Evolutionary conservation across 1,140 invertebrate genomes (phyloP).

Genomic region (Drosophila pseudoobscura): DNA sequence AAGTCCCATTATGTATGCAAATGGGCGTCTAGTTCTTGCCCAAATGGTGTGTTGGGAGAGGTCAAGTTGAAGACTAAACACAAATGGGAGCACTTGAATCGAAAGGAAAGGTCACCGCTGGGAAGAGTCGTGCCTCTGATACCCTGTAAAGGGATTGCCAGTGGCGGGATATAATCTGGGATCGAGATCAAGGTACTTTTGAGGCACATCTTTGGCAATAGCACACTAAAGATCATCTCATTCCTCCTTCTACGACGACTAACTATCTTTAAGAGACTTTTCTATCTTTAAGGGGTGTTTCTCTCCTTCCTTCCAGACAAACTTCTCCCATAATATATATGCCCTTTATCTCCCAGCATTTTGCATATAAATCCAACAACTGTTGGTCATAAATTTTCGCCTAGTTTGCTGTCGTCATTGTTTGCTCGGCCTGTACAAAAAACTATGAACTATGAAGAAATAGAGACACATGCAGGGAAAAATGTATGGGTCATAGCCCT

Average conservation of each 20-base stretch:
- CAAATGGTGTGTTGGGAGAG: constrained; percentile 20
- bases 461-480: constrained; percentile 15
- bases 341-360: background rate
- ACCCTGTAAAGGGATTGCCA: background rate
- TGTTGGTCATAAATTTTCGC: constrained; percentile 59
- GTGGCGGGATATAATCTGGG: no score
- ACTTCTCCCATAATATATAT: no score
- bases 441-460: no score
- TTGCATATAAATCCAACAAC: constrained; percentile 15
- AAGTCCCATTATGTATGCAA: constrained; percentile 48
- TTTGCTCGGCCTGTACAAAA: background rate
- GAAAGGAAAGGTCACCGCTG: background rate
- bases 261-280: background rate
- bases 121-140: background rate
- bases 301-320: background rate
- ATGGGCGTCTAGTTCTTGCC: background rate
- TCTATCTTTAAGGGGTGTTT: no score
- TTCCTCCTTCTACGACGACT: background rate
- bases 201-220: no score
- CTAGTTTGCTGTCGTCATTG: constrained; percentile 53
- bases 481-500: constrained; percentile 55
- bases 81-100: constrained; percentile 28
- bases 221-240: no score
- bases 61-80: constrained; percentile 54
- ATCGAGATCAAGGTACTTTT: no score